Evolutionary conservation across 1,140 invertebrate genomes (phyloP).

Genomic region (Mylabris phalerata): DNA sequence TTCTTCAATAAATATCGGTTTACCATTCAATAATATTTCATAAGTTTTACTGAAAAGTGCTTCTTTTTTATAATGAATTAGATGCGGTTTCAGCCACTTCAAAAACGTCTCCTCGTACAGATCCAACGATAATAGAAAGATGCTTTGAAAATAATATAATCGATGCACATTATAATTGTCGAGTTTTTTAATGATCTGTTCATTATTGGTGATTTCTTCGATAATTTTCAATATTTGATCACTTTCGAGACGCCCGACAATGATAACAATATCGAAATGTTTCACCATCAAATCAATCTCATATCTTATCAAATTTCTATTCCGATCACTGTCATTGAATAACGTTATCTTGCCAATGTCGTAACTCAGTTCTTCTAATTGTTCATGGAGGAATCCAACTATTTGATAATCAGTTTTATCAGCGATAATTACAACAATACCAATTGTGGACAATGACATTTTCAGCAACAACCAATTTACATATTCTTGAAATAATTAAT

Average conservation of each 20-base stretch:
- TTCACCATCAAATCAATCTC: constrained; percentile 14
- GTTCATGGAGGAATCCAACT: too few relatives aligned
- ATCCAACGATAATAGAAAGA: not conserved
- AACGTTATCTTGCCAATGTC: too few relatives aligned
- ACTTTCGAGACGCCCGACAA: constrained; percentile 2
- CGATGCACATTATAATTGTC: too few relatives aligned
- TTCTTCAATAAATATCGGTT: constrained; percentile 1
- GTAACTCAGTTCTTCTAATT: too few relatives aligned
- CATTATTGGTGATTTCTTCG: not conserved
- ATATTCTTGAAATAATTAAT: too few relatives aligned
- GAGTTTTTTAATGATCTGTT: too few relatives aligned
- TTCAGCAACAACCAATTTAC: too few relatives aligned
- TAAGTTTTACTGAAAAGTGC: constrained; percentile 15
- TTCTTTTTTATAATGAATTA: constrained; percentile 5
- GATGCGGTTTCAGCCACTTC: not conserved
- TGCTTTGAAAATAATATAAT: constrained; percentile 1
- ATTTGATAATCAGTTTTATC: too few relatives aligned
- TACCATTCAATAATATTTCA: constrained; percentile 17
- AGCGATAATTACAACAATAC: too few relatives aligned
- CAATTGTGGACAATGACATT: too few relatives aligned
- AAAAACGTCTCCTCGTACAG: not conserved
- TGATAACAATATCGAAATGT: constrained; percentile 20
- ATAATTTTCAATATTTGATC: constrained; percentile 9
- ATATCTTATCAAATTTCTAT: too few relatives aligned
- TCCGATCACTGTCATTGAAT: too few relatives aligned